Conservation (phyloP, 1,140 invertebrate genomes). For the Drosophila takahashii region DNA sequence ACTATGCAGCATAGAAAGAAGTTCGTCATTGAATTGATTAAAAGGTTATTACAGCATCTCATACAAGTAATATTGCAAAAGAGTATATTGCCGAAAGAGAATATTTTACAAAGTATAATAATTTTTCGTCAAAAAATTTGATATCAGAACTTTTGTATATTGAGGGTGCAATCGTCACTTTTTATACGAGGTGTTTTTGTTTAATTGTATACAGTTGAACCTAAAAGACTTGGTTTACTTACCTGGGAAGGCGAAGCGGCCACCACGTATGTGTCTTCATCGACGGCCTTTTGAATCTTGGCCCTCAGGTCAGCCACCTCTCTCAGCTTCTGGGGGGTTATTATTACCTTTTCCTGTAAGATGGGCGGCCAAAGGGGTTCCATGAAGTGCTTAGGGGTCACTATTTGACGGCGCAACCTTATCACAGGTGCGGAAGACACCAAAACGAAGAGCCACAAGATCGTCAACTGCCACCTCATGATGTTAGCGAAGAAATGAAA, state of each 20-base stretch:
- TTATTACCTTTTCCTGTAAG: constrained; percentile 26
- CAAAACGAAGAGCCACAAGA: constrained; percentile 7
- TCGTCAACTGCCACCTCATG: constrained; percentile 22
- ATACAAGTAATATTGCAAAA: no score
- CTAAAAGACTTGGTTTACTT: constrained; percentile 4
- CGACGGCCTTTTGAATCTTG: constrained; percentile 60
- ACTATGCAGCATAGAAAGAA: no score
- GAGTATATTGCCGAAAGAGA: no score
- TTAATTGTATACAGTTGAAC: no score
- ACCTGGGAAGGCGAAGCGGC: constrained; percentile 47
- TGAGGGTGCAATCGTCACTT: no score
- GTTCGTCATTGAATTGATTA: no score
- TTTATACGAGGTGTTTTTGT: no score
- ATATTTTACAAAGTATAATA: no score
- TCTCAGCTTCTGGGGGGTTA: constrained; percentile 55
- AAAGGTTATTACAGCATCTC: no score
- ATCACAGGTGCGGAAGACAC: not conserved
- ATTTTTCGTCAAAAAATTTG: no score
- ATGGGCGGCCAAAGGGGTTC: constrained; percentile 7
- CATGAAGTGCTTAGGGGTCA: constrained; percentile 56
- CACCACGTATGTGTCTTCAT: constrained; percentile 55
- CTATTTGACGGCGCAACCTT: constrained; percentile 54
- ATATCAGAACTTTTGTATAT: no score
- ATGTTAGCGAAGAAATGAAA: not conserved
- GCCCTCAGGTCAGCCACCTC: constrained; percentile 44